phyloP scores from a whole-genome alignment of 2,888 invertebrate genomes.

The Agrochola lychnidis region DNA sequence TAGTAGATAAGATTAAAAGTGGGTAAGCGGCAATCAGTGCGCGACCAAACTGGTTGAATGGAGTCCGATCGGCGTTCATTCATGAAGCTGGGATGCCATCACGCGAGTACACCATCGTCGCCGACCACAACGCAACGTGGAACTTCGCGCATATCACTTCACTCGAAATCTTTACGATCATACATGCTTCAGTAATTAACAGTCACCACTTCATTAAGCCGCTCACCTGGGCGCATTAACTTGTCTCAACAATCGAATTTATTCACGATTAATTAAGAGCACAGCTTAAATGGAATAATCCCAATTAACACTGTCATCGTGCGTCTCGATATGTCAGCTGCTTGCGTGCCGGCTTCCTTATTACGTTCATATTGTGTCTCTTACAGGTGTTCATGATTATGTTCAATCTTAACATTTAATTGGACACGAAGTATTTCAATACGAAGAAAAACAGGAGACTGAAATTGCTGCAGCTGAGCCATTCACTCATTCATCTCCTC shows the following conservation, averaged over 20 bases:
- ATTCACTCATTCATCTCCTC: constrained; percentile 76
- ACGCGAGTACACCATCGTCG: constrained; percentile 73
- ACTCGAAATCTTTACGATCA: constrained; percentile 57
- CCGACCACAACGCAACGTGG: constrained; percentile 57
- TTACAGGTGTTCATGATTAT: constrained; percentile 65
- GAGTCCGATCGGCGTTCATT: constrained; percentile 84
- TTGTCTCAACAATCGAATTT: constrained; percentile 56
- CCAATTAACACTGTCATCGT: constrained; percentile 61
- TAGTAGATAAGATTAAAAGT: constrained; percentile 89
- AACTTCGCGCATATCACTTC: constrained; percentile 56
- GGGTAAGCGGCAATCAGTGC: constrained; percentile 87
- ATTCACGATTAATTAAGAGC: constrained; percentile 50
- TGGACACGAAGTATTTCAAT: constrained; percentile 61
- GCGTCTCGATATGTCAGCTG: constrained; percentile 67
- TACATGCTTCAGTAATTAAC: constrained; percentile 54
- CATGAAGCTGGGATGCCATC: constrained; percentile 87
- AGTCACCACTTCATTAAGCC: constrained; percentile 57
- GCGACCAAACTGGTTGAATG: constrained; percentile 89
- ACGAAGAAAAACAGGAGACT: constrained; percentile 67
- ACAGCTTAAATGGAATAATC: constrained; percentile 57
- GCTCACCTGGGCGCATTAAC: constrained; percentile 54
- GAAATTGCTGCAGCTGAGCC: constrained; percentile 70
- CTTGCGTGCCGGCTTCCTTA: constrained; percentile 67
- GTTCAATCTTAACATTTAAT: constrained; percentile 66
- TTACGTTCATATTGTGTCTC: constrained; percentile 57